A percentile compares a stretch with the other conserved stretches of the same genome.
Evolutionary conservation across 2,888 invertebrate species (phyloP).

Genomic region (Neoscelio sp.): DNA sequence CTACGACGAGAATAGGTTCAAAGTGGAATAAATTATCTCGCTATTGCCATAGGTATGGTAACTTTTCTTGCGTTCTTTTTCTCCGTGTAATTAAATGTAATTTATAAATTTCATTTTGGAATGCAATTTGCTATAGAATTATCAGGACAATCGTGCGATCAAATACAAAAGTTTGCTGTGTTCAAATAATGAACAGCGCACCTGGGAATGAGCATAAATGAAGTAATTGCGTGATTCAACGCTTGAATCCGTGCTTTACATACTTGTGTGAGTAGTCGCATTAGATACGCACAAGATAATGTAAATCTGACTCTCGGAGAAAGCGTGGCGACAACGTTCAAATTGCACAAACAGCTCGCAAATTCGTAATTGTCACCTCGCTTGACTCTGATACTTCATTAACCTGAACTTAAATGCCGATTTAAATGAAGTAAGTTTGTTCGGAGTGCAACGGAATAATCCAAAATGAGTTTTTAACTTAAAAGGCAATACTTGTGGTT

Average conservation of each 20-base stretch:
- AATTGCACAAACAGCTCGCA: constrained; percentile 42
- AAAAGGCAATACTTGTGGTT: too few species aligned
- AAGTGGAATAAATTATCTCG: too few species aligned
- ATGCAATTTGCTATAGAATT: constrained; percentile 3
- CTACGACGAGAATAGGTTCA: too few species aligned
- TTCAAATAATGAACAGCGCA: constrained; percentile 37
- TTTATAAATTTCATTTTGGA: constrained; percentile 20
- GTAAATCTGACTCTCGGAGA: constrained; percentile 53
- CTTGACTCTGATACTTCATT: constrained; percentile 61
- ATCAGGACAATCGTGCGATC: constrained; percentile 6
- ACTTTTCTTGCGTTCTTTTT: too few species aligned
- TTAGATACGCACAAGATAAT: constrained; percentile 61
- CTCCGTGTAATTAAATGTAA: too few species aligned
- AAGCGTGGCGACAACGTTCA: constrained; percentile 57
- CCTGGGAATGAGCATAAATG: constrained; percentile 28
- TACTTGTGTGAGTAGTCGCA: constrained; percentile 12
- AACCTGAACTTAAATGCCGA: constrained; percentile 62
- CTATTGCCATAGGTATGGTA: too few species aligned
- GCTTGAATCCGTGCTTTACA: constrained; percentile 49
- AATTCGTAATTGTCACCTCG: constrained; percentile 58
- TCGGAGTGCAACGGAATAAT: too few species aligned
- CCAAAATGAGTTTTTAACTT: too few species aligned
- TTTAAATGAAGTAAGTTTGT: constrained; percentile 10
- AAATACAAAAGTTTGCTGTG: constrained; percentile 33
- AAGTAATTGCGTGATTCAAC: constrained; percentile 41